Evolutionary conservation across 2,888 invertebrate genomes (phyloP).

Genomic region (Sinopyrophorus schimmeli): DNA sequence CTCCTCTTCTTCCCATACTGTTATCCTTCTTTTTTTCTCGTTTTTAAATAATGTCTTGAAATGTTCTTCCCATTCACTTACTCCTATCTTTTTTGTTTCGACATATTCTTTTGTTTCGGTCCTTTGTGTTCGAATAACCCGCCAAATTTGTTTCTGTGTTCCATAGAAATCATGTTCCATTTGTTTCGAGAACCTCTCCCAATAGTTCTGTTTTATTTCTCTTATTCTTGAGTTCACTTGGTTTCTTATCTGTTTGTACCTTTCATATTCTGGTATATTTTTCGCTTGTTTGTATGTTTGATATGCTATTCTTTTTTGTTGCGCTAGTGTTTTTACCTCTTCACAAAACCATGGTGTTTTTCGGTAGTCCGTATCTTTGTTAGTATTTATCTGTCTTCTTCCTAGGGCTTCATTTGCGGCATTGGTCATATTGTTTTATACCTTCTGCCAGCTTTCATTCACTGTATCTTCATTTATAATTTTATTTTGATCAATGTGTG

Average conservation of each 20-base stretch:
- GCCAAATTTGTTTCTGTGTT: neutral
- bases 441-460: neutral
- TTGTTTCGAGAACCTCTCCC: neutral
- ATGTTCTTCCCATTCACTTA: neutral
- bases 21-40: too few relatives aligned
- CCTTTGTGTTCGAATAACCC: conserved; percentile 5
- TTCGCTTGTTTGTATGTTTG: neutral
- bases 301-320: neutral
- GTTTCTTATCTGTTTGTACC: neutral
- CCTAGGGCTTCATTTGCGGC: conserved; percentile 3
- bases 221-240: conserved; percentile 1
- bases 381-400: neutral
- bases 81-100: neutral
- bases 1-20: too few relatives aligned
- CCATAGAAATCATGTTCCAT: neutral
- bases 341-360: conserved; percentile 1
- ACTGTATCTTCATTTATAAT: too few relatives aligned
- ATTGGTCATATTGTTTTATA: neutral
- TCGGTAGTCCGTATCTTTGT: neutral
- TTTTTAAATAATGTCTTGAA: conserved; percentile 1
- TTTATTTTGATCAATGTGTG: too few relatives aligned
- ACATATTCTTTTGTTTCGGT: neutral
- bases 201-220: conserved; percentile 3
- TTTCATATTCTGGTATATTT: neutral
- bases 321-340: conserved; percentile 2